Base-by-base conservation (phyloP, 2,113 vertebrate species). In the Physeter macrocephalus region DNA sequence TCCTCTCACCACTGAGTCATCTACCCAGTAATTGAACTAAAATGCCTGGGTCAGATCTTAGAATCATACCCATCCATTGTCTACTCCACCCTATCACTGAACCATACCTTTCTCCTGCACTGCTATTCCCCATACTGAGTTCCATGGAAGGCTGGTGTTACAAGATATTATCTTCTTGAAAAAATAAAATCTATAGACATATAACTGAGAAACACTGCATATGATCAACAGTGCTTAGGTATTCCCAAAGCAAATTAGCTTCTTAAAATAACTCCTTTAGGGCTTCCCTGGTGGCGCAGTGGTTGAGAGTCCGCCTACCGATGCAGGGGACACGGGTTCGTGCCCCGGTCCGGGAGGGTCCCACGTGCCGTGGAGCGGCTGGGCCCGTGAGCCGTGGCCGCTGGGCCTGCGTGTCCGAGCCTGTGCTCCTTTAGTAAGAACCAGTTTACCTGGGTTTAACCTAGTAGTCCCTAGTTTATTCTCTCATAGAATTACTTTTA, bases 401-500 rank as follows among this genome's bases (percentile, higher is more conserved):
- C n/a, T n/a, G n/a, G n/a, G n/a, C n/a, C n/a, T n/a, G n/a, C n/a
- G n/a, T n/a, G n/a, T n/a, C n/a, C n/a, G n/a, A n/a, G n/a, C n/a
- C n/a, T n/a, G n/a, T n/a, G n/a, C n/a, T n/a, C 25, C 43, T 67
- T 75, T 17, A 57, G 1, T n/a, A 85, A 84, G 78, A 94, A 84
- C 87, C 39, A 83, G 13, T 71, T 72, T 84, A 83, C 41, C 62
- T 66, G 27, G 15, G 21, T 66, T 96, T 95, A 78, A 66, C 14
- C 9, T 5, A 23, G 15, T 59, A 62, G 10, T 57, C 8, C 15
- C 41, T 75, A 57, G 11, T 83, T 89, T 92, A 49, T 81, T 59
- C 64, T 67, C 89, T 87, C 21, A 97, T 27, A 23, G 52, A 82
- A 78, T 86, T 83, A 72, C 83, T 86, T 96, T 82, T 61, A 74